phyloP scores from a whole-genome alignment of 2,888 invertebrate genomes.

The Chaitophorus viminalis region DNA sequence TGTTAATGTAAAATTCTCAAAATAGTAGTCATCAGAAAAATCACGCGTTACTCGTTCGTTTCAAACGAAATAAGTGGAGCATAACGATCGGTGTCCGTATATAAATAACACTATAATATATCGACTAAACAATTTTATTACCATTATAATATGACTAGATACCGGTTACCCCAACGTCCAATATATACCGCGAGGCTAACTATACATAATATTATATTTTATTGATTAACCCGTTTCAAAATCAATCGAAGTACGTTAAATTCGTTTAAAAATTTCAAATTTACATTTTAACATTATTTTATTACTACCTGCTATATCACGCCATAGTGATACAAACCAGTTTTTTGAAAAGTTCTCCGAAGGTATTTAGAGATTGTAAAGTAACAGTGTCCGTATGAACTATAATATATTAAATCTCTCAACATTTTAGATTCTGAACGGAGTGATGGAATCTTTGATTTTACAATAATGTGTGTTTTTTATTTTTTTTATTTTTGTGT shows the following conservation, averaged over 20 bases:
- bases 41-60: too few relatives aligned
- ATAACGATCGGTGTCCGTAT: too few relatives aligned
- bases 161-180: neutral
- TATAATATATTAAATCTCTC: too few relatives aligned
- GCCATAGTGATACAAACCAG: neutral
- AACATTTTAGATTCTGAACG: too few relatives aligned
- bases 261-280: constrained; percentile 3
- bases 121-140: constrained; percentile 11
- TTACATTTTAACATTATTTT: constrained; percentile 25
- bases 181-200: neutral
- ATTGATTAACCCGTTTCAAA: constrained; percentile 28
- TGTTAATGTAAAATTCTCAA: neutral
- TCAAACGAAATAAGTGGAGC: too few relatives aligned
- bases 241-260: neutral
- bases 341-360: neutral
- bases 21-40: neutral
- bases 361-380: neutral
- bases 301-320: neutral
- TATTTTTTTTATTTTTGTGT: too few relatives aligned
- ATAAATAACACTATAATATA: neutral
- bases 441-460: too few relatives aligned
- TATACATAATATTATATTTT: too few relatives aligned
- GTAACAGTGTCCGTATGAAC: too few relatives aligned
- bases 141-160: neutral
- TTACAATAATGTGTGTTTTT: too few relatives aligned